Conservation (phyloP, 2,888 invertebrate species). For the Orgyia antiqua region DNA sequence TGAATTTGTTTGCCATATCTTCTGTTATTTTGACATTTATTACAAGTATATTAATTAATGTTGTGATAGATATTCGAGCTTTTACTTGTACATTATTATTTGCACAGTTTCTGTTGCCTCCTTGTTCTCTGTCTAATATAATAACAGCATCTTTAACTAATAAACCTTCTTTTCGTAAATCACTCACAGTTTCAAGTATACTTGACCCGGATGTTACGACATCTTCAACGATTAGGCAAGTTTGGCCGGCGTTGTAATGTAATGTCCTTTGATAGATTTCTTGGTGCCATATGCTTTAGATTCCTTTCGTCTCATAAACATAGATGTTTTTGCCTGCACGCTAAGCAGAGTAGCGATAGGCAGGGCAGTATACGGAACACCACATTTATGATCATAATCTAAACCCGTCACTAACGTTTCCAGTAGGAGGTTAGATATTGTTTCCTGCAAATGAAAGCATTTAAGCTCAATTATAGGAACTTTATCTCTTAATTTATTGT, state of each 20-base stretch:
- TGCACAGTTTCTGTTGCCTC: conserved; percentile 85
- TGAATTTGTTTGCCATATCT: conserved; percentile 72
- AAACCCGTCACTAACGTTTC: conserved; percentile 71
- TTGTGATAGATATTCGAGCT: conserved; percentile 82
- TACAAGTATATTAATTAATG: conserved; percentile 80
- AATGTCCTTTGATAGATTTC: conserved; percentile 93
- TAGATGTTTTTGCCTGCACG: conserved; percentile 84
- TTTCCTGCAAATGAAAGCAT: conserved; percentile 45
- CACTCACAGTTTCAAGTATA: conserved; percentile 92
- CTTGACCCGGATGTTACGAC: conserved; percentile 96
- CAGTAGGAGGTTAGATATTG: conserved; percentile 47
- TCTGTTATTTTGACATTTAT: conserved; percentile 80
- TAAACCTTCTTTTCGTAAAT: conserved; percentile 81
- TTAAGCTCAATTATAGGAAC: too few relatives aligned
- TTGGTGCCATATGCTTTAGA: conserved; percentile 97
- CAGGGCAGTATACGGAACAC: conserved; percentile 97
- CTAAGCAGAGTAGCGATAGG: conserved; percentile 94
- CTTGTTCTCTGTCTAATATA: conserved; percentile 94
- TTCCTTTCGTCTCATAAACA: conserved; percentile 96
- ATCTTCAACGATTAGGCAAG: conserved; percentile 95
- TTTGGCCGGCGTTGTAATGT: conserved; percentile 82
- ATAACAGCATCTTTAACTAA: conserved; percentile 88
- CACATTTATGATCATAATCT: conserved; percentile 86
- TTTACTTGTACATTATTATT: conserved; percentile 83
- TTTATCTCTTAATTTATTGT: too few relatives aligned